Percentiles rank a stretch among this genome's conserved stretches.
Conservation (phyloP, 2,113 vertebrate species). For the Amphiprion percula region DNA sequence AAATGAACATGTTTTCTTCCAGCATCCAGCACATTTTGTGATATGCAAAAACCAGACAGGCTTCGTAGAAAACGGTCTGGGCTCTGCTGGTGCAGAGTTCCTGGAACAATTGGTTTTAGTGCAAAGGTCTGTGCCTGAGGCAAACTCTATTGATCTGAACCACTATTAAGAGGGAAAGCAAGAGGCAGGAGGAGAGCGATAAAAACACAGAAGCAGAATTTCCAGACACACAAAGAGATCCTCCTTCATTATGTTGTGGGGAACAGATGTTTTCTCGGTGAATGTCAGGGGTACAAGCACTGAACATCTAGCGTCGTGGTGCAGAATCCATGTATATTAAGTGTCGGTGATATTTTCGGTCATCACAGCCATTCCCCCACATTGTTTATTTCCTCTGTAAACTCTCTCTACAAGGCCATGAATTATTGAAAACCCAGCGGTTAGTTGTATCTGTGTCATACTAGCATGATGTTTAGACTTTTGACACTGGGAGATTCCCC, state of each 20-base stretch:
- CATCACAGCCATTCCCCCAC: slow-evolving; percentile 15
- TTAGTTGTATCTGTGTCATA: slow-evolving; percentile 26
- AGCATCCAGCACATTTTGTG: slow-evolving; percentile 38
- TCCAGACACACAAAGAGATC: slow-evolving; percentile 41
- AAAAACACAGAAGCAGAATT: slow-evolving; percentile 27
- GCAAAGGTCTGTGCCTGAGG: slow-evolving; percentile 77
- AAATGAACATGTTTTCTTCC: slow-evolving; percentile 48
- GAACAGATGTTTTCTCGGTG: slow-evolving; percentile 15
- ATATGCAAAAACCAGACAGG: slow-evolving; percentile 34
- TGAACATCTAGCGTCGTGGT: slow-evolving; percentile 3
- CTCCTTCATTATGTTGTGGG: slow-evolving; percentile 47
- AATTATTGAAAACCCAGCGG: slow-evolving; percentile 51
- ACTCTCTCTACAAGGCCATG: slow-evolving; percentile 33
- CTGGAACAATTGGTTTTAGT: slow-evolving; percentile 76
- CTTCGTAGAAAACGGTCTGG: slow-evolving; percentile 54
- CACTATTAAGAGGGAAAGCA: slow-evolving; percentile 63
- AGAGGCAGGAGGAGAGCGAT: slow-evolving; percentile 19
- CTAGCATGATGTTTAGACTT: slow-evolving; percentile 44
- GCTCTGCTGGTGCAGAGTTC: slow-evolving; percentile 57
- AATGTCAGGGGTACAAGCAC: slow-evolving; percentile 32
- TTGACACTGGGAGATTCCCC: slow-evolving; percentile 42
- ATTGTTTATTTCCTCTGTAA: slow-evolving; percentile 31
- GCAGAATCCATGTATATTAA: slow-evolving; percentile 35
- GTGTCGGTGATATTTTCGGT: slow-evolving; percentile 53
- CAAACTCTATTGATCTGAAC: slow-evolving; percentile 75